Evolutionary conservation across 2,113 vertebrate genomes (phyloP), one percentile per base, ranked within the genome.

Genomic region (Pachycephala philippinensis): DNA sequence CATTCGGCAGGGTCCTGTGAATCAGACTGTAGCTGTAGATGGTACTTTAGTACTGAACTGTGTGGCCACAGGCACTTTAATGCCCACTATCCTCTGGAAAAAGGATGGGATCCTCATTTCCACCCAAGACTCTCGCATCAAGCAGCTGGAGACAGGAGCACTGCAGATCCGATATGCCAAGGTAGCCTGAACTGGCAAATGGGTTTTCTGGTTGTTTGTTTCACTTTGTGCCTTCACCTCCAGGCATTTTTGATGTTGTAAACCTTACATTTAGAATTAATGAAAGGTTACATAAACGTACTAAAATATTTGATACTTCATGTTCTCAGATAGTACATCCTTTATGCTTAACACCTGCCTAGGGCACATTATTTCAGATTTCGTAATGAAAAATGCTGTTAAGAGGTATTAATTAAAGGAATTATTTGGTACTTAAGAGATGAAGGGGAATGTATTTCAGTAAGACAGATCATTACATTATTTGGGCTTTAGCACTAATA

Each of bases 101-200:
- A 99, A 99, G 84, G 99, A 99, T 47, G 98, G 99, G 3, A 96
- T 98, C 52, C 97, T 99, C 37, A 91, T 99, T 91, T 99, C 99
- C 82, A 99, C 99, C 22, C 99, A 99, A 53, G 99, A 99, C 95
- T 99, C 99, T 42, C 98, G 99, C 42, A 98, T 99, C 96, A 99
- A 99, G 93, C 99, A 99, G 95, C 94, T 99, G 95, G 99, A 99
- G 94, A 98, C 98, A 0, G 99, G 99, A 10, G 97, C 98, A 0
- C 96, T 99, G 78, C 99, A 99, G 98, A 99, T 99, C 86, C 98
- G 99, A 95, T 99, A 99, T 6, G 98, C 99, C 63, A 99, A 99
- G 99, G 99, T 99, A 98, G 40, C 68, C 93, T 72, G 39, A 83
- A 60, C 35, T 50, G 44, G 42, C 45, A 74, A 18, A 40, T 3